Conservation (phyloP, 2,113 vertebrate genomes). For the Sialia sialis region DNA sequence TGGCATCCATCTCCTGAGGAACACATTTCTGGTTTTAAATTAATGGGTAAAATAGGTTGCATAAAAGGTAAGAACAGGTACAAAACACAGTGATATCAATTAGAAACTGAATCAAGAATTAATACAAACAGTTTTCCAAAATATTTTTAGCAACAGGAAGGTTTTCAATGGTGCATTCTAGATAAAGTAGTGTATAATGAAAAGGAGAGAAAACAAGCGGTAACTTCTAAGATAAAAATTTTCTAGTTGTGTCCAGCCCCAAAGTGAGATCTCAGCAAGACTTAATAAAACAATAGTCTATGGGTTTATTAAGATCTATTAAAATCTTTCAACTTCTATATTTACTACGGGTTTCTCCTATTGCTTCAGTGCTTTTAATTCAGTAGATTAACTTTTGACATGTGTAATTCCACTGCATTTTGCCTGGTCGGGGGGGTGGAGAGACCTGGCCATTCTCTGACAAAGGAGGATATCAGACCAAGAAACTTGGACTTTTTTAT, state of each 20-base stretch:
- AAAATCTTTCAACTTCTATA: background rate
- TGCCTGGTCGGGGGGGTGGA: background rate
- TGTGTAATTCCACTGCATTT: background rate
- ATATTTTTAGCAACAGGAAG: background rate
- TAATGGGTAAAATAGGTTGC: background rate
- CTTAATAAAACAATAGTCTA: background rate
- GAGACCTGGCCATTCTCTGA: background rate
- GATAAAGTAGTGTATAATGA: background rate
- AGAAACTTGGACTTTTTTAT: background rate
- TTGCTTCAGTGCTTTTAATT: background rate
- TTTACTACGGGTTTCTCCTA: background rate
- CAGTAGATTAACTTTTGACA: background rate
- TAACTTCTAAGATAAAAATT: background rate
- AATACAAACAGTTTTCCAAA: background rate
- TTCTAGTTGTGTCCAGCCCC: background rate
- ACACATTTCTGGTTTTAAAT: background rate
- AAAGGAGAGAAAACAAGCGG: background rate
- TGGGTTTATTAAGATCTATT: background rate
- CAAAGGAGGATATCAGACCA: background rate
- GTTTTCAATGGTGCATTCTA: background rate
- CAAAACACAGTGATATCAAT: background rate
- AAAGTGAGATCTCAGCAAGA: background rate
- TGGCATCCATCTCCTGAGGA: background rate
- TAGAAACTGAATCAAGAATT: background rate
- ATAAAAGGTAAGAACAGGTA: background rate